A percentile compares a stretch with the other conserved stretches of the same genome.
These are phyloP conservation scores for Rhagonycha lutea DNA, from an alignment of 2,888 invertebrate genomes.

Conservation along the genomic window DNA sequence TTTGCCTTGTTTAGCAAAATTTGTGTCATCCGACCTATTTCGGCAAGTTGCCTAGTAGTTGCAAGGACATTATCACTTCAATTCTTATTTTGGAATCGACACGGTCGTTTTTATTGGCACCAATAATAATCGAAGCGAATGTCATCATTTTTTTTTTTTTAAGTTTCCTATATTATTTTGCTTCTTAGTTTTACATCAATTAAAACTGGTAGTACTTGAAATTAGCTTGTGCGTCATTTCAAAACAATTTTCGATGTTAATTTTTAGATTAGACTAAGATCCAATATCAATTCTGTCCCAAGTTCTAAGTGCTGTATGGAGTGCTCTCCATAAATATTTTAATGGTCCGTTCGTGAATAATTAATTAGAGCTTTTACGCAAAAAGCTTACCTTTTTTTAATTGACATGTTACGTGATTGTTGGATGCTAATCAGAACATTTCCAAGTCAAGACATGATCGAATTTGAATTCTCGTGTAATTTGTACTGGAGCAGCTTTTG, in stretches of 20 bases:
- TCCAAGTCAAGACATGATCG: not conserved
- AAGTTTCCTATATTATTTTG: not conserved
- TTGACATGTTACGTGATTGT: not conserved
- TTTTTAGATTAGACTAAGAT: not conserved
- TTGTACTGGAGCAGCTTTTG: not conserved
- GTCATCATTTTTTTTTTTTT: not conserved
- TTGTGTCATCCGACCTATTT: not conserved
- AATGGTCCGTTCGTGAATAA: not conserved
- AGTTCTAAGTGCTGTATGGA: not conserved
- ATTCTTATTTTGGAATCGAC: not conserved
- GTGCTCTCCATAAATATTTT: not conserved
- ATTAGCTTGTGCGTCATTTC: not conserved
- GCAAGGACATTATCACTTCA: not conserved
- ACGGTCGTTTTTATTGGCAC: not conserved
- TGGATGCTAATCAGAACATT: not conserved
- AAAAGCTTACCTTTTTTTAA: not conserved
- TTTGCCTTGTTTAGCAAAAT: not conserved
- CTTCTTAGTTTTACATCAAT: not conserved
- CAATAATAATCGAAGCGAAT: not conserved
- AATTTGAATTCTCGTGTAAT: not conserved
- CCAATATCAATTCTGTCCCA: not conserved
- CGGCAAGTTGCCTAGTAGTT: not conserved
- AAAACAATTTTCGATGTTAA: not conserved
- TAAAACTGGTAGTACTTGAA: not conserved
- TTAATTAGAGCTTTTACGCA: not conserved